Evolutionary conservation across 2,113 vertebrate genomes (phyloP).

Genomic region (Gallinago media): DNA sequence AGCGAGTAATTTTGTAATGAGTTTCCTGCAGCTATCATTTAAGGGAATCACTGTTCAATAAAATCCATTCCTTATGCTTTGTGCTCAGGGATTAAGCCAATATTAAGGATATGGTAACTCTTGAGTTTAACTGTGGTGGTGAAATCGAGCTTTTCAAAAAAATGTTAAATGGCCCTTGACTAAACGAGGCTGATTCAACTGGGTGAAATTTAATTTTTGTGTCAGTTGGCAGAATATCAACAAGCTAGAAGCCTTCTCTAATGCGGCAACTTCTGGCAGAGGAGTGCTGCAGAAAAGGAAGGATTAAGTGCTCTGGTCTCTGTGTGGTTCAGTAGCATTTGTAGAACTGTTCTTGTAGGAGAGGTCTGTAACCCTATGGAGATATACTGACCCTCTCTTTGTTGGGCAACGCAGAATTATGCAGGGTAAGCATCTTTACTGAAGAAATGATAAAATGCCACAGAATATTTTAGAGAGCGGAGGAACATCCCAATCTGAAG

Average conservation of each 20-base stretch:
- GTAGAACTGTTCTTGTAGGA: neutral
- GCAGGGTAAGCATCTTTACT: neutral
- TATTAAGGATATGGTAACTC: neutral
- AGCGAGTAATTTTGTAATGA: neutral
- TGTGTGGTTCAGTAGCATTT: neutral
- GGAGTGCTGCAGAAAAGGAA: neutral
- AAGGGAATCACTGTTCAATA: neutral
- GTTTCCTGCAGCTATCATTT: neutral
- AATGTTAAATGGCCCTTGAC: neutral
- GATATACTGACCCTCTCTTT: neutral
- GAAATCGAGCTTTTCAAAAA: neutral
- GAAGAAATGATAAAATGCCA: neutral
- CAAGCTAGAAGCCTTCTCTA: conserved; percentile 4
- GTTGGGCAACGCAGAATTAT: neutral
- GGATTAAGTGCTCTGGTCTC: neutral
- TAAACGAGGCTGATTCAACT: neutral
- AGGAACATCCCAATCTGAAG: neutral
- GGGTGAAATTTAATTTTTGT: conserved; percentile 48
- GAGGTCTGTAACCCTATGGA: neutral
- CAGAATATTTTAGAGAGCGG: neutral
- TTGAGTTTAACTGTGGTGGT: neutral
- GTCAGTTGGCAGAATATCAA: conserved; percentile 27
- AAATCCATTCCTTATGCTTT: neutral
- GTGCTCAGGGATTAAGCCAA: neutral
- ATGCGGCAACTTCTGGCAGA: conserved; percentile 25